Conservation (phyloP, 2,797 vertebrate species). For the Gymnoscopelus microlampas region DNA sequence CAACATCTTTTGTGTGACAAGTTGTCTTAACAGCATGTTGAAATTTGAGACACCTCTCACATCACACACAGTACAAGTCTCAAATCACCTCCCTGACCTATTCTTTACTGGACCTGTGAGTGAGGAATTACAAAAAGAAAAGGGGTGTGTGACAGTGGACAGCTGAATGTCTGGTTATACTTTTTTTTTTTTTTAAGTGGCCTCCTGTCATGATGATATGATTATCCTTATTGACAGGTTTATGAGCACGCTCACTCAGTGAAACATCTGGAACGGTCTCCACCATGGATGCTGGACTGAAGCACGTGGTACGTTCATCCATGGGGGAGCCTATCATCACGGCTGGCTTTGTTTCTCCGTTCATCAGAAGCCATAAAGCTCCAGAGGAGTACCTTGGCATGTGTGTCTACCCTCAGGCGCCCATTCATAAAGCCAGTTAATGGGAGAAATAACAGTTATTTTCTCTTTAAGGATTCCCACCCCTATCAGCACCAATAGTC, state of each 20-base stretch:
- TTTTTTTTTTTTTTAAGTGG: neutral
- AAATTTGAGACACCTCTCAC: no score
- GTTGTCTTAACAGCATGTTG: no score
- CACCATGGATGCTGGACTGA: constrained; percentile 28
- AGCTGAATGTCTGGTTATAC: no score
- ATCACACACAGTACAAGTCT: no score
- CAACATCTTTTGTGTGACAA: no score
- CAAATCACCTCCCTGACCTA: no score
- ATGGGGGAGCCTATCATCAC: constrained; percentile 28
- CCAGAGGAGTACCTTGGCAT: constrained; percentile 33
- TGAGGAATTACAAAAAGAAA: no score
- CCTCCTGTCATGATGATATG: neutral
- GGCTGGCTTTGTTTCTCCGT: constrained; percentile 32
- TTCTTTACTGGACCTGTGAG: no score
- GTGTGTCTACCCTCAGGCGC: constrained; percentile 36
- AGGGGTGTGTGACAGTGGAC: no score
- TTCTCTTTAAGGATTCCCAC: constrained; percentile 31
- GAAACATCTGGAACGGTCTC: constrained; percentile 52
- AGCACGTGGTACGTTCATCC: constrained; percentile 53
- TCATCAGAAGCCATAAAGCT: constrained; percentile 21
- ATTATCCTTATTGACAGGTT: constrained; percentile 20
- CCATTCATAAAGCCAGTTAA: constrained; percentile 49
- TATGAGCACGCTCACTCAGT: constrained; percentile 9
- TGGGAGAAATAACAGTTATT: constrained; percentile 58
- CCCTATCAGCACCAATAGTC: neutral